Percentiles rank a stretch among this genome's conserved stretches.
phyloP scores from a whole-genome alignment of 2,888 invertebrate genomes.

The Yponomeuta sedellus region DNA sequence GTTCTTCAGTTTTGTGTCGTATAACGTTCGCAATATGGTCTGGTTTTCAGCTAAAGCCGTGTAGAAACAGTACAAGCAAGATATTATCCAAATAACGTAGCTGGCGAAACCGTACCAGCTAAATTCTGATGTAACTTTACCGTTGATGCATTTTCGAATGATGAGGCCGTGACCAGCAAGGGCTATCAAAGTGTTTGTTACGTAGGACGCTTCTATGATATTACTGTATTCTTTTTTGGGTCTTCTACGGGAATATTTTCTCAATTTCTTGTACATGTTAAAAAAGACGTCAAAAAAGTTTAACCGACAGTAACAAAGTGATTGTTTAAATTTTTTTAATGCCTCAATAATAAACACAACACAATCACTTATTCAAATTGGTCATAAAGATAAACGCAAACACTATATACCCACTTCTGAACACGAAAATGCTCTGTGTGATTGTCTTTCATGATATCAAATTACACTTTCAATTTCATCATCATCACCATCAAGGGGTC shows the following conservation, averaged over 20 bases:
- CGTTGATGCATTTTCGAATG: background rate
- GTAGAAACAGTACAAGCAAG: conserved; percentile 41
- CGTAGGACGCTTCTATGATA: background rate
- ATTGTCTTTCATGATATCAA: background rate
- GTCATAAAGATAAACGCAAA: background rate
- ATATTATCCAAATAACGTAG: conserved; percentile 32
- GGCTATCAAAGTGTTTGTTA: background rate
- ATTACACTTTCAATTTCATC: background rate
- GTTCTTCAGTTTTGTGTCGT: conserved; percentile 44
- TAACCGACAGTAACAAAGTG: background rate
- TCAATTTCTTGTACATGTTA: background rate
- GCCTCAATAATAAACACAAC: too few species aligned
- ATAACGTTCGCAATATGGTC: conserved; percentile 44
- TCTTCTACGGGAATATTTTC: background rate
- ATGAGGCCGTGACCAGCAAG: conserved; percentile 7
- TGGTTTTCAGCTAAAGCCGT: conserved; percentile 38
- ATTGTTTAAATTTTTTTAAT: too few species aligned
- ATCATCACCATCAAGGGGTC: background rate
- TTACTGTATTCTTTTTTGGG: background rate
- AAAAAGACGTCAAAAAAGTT: background rate
- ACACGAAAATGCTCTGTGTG: background rate
- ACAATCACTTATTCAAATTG: too few species aligned
- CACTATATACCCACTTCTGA: background rate
- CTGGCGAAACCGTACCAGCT: conserved; percentile 33
- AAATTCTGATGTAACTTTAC: conserved; percentile 27